Evolutionary conservation across 2,113 vertebrate species (phyloP), one percentile per base, ranked within the genome.

Genomic region (Ammospiza caudacuta): DNA sequence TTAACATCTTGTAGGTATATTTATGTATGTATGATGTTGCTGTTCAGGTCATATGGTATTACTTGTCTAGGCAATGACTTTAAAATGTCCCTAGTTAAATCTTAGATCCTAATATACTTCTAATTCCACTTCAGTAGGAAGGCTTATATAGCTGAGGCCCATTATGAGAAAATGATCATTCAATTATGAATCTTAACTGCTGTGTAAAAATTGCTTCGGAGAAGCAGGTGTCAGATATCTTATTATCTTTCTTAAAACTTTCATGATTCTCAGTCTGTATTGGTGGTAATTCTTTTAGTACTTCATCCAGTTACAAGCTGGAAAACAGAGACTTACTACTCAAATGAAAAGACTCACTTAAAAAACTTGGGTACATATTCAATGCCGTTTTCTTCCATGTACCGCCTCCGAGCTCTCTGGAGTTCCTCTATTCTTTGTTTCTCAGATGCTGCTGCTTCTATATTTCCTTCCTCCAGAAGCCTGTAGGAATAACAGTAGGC

Each of bases 361-460:
- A 99, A 99, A 98, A 99, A 99, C 96, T 98, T 98, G 67, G 99
- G 98, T 98, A 98, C 98, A 37, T 99, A 98, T 97, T 98, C 98
- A 92, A 99, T 97, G 97, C 99, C 97, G 41, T 98, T 99, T 96
- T 99, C 99, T 46, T 99, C 99, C 96, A 99, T 98, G 97, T 98
- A 99, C 69, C 99, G 98, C 95, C 99, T 98, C 80, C 98, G 98
- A 86, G 95, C 94, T 92, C 99, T 98, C 97, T 99, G 99, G 47
- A 99, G 98, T 86, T 99, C 99, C 88, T 99, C 99, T 66, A 99
- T 99, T 80, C 99, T 98, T 97, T 99, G 99, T 82, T 99, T 99
- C 82, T 99, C 99, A 61, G 98, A 95, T 12, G 98, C 96, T 9
- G 99, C 99, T 43, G 99, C 97, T 98, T 99, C 99, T 91, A 99